phyloP scores from a whole-genome alignment of 2,797 vertebrate genomes.

The Tokudaia muenninki region DNA sequence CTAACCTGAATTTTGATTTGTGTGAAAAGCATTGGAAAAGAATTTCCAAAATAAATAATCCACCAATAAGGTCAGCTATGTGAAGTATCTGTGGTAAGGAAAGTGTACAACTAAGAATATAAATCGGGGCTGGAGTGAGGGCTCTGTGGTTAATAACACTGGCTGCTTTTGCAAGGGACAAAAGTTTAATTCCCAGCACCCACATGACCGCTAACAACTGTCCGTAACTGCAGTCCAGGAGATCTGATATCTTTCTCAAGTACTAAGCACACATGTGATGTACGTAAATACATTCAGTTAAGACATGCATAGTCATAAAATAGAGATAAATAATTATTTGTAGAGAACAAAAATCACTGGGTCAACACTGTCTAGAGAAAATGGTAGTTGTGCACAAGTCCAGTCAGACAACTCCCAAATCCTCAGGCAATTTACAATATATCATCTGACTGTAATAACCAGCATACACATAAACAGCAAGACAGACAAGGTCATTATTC shows the following conservation, averaged over 20 bases:
- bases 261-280: not conserved
- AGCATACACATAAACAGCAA: not conserved
- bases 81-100: not conserved
- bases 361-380: constrained; percentile 38
- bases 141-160: not conserved
- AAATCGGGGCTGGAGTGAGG: not conserved
- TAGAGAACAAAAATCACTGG: not conserved
- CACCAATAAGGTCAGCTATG: constrained; percentile 65
- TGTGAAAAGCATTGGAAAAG: constrained; percentile 63
- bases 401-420: not conserved
- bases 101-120: constrained; percentile 23
- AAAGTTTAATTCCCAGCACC: not conserved
- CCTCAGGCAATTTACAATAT: not conserved
- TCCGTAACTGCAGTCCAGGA: not conserved
- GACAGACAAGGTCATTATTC: not conserved
- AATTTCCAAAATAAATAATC: constrained; percentile 72
- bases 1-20: constrained; percentile 67
- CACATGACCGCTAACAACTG: not conserved
- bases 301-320: not conserved
- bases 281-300: not conserved
- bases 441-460: not conserved
- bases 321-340: not conserved
- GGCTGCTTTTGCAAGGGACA: not conserved
- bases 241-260: not conserved
- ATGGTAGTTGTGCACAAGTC: constrained; percentile 46